Evolutionary conservation across 1,140 invertebrate species (phyloP).

Genomic region (Mamestra configurata): DNA sequence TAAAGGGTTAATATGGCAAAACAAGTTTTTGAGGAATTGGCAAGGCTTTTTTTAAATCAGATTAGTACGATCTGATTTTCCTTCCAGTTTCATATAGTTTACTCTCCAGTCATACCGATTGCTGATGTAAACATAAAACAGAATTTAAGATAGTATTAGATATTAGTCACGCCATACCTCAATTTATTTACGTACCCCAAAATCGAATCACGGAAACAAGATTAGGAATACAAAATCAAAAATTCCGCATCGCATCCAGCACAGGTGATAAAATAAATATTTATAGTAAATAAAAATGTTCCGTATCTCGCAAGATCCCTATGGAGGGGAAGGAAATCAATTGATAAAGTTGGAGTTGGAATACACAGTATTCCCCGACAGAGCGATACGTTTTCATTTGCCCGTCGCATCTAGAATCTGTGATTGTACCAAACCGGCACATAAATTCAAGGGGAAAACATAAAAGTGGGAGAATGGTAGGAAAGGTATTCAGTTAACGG

Average conservation of each 20-base stretch:
- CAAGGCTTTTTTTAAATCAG: too few species aligned
- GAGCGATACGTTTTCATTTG: conserved; percentile 69
- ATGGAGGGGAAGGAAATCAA: conserved; percentile 62
- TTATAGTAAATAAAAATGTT: conserved; percentile 52
- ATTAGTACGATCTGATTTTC: too few species aligned
- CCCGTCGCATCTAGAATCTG: conserved; percentile 57
- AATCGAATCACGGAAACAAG: not conserved
- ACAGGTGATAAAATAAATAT: conserved; percentile 52
- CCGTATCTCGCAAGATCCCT: conserved; percentile 48
- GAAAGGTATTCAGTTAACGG: conserved; percentile 32
- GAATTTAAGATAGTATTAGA: not conserved
- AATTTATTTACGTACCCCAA: not conserved
- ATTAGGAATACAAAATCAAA: not conserved
- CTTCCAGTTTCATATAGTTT: too few species aligned
- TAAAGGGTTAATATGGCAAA: too few species aligned
- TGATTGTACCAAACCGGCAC: conserved; percentile 48
- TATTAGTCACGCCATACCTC: not conserved
- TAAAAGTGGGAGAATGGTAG: conserved; percentile 31
- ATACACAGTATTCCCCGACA: conserved; percentile 55
- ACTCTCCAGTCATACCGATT: too few species aligned
- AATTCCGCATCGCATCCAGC: not conserved
- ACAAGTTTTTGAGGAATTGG: too few species aligned
- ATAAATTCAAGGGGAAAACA: conserved; percentile 50
- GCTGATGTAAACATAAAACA: not conserved
- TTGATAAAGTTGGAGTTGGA: conserved; percentile 61